Evolutionary conservation across 2,113 vertebrate species (phyloP).

Genomic region (Junco hyemalis): DNA sequence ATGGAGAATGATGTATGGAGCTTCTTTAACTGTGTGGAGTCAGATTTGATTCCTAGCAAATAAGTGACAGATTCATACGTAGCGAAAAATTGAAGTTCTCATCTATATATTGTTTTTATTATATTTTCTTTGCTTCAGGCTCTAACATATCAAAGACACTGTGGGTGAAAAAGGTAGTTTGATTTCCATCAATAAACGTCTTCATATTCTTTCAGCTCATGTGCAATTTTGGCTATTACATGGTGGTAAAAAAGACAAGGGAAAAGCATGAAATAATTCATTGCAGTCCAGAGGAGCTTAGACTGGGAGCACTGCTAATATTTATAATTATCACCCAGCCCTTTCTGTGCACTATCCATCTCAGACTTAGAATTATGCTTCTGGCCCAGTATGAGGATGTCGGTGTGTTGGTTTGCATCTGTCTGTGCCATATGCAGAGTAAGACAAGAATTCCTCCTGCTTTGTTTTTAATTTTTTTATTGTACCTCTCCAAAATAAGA

Average conservation of each 20-base stretch:
- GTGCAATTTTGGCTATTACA: constrained; percentile 47
- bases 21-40: constrained; percentile 60
- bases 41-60: constrained; percentile 72
- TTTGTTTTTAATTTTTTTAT: constrained; percentile 39
- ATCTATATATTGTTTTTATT: constrained; percentile 73
- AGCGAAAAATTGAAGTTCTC: constrained; percentile 69
- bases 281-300: constrained; percentile 15
- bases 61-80: constrained; percentile 68
- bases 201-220: constrained; percentile 54
- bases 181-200: constrained; percentile 69
- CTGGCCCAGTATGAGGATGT: constrained; percentile 29
- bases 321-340: neutral
- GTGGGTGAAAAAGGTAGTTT: constrained; percentile 64
- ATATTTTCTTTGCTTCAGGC: constrained; percentile 72
- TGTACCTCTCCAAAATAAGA: constrained; percentile 37
- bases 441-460: constrained; percentile 16
- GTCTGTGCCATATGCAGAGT: constrained; percentile 42
- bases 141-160: constrained; percentile 61
- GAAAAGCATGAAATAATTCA: constrained; percentile 44
- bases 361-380: constrained; percentile 42
- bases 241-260: constrained; percentile 17
- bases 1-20: constrained; percentile 57
- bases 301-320: constrained; percentile 47
- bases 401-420: constrained; percentile 32
- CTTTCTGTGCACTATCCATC: neutral